Evolutionary conservation across 2,797 vertebrate genomes (phyloP), one percentile per base, ranked within the genome.

Genomic region (Aselliscus stoliczkanus): DNA sequence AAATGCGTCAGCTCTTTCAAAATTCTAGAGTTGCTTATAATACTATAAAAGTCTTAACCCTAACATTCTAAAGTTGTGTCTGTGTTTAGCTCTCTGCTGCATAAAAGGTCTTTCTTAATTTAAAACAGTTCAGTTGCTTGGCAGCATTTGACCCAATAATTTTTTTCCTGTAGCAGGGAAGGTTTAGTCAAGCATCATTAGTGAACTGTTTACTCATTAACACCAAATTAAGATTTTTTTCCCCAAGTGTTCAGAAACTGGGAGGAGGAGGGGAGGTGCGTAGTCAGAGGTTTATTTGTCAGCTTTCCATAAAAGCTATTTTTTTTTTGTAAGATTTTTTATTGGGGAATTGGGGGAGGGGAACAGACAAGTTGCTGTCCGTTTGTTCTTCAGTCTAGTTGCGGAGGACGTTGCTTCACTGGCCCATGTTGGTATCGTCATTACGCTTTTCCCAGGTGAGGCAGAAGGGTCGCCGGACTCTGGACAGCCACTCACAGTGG

Each of bases 131-230:
- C 72, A 80, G 84, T 81, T 67, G 10, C 70, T 64, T 94, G 83
- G 77, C 65, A 96, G 92, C 21, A 42, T 85, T 93, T 65, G 89
- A 85, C 44, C 29, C 73, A 73, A 25, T 90, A 47, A 90, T 82
- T 93, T 89, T 89, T 93, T 88, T 76, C 93, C 67, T 34, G 0
- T 54, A 47, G 60, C 83, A 80, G 34, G 37, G 73, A 47, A 93
- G 34, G 27, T 64, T 93, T 93, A 69, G 69, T 94, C n/a, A 88
- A 21, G 31, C 86, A 60, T 93, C 80, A 82, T 96, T 93, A 96
- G 50, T 0, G 0, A 93, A 50, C 89, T 93, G 37, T 96, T 91
- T 96, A 93, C 87, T 93, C 88, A 85, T 92, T 93, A 94, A 87
- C 79, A 82, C 62, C 62, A 50, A 96, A 93, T 94, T 80, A 87